phyloP scores from a whole-genome alignment of 2,113 vertebrate genomes.

The Mormyrus lacerda region DNA sequence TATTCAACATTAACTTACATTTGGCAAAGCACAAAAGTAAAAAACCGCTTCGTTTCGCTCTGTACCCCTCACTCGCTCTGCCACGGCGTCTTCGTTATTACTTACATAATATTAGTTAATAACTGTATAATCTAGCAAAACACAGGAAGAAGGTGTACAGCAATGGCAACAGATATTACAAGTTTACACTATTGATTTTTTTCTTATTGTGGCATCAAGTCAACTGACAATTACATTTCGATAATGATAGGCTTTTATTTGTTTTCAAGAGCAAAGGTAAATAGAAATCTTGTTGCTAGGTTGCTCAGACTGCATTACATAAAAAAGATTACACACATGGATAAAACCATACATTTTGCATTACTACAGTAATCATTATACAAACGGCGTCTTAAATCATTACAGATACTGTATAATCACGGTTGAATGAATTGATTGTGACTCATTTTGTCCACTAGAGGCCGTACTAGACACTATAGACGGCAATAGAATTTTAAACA shows the following conservation, averaged over 20 bases:
- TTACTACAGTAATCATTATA: neutral
- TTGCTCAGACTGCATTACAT: neutral
- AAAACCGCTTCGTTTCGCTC: neutral
- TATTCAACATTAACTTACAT: neutral
- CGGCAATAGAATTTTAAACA: neutral
- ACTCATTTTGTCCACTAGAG: slow-evolving; percentile 56
- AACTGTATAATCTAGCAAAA: neutral
- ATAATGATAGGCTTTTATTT: neutral
- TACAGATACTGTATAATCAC: neutral
- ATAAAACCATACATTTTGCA: neutral
- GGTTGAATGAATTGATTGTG: neutral
- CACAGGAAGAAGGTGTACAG: neutral
- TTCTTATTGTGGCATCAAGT: neutral
- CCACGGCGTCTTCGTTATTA: neutral
- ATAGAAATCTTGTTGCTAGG: neutral
- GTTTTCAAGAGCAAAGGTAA: neutral
- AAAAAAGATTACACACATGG: neutral
- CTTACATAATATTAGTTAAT: neutral
- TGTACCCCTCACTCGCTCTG: neutral
- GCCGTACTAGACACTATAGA: slow-evolving; percentile 54
- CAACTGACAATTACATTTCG: neutral
- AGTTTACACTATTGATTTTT: neutral
- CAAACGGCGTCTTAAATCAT: neutral
- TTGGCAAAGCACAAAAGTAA: neutral
- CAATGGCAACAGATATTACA: neutral